Evolutionary conservation across 2,797 vertebrate species (phyloP).

Genomic region (Setipinna tenuifilis): DNA sequence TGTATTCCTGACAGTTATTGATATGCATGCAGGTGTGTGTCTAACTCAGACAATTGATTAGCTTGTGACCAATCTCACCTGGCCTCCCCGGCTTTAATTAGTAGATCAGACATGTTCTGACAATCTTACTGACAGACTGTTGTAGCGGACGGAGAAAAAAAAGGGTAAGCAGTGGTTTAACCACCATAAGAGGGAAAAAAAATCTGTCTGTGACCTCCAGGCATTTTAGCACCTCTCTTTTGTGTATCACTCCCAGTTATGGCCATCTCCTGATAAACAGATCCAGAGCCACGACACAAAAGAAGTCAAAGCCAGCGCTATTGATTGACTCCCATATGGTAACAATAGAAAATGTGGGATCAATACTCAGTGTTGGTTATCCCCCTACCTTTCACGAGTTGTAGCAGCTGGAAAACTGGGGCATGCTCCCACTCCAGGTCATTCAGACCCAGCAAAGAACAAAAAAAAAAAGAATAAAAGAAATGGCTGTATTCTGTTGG

Average conservation of each 20-base stretch:
- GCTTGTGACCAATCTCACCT: constrained; percentile 20
- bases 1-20: constrained; percentile 15
- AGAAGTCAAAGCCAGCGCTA: constrained; percentile 64
- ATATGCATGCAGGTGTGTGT: constrained; percentile 7
- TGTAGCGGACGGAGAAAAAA: not conserved
- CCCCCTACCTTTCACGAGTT: not conserved
- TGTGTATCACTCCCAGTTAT: not conserved
- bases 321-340: constrained; percentile 62
- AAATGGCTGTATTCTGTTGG: not conserved
- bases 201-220: constrained; percentile 12
- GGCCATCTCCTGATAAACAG: constrained; percentile 5
- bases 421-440: not conserved
- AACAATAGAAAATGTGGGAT: constrained; percentile 53
- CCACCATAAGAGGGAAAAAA: not conserved
- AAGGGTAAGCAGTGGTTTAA: not conserved
- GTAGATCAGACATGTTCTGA: not conserved
- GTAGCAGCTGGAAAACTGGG: not conserved
- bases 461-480: constrained; percentile 10
- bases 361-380: not conserved
- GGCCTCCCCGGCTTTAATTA: constrained; percentile 1
- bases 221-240: not conserved
- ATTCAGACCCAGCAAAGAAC: constrained; percentile 2
- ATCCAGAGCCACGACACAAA: constrained; percentile 49
- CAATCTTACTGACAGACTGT: not conserved
- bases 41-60: constrained; percentile 23